Evolutionary conservation across 2,797 vertebrate genomes (phyloP).

Genomic region (Epinephelus malabaricus): DNA sequence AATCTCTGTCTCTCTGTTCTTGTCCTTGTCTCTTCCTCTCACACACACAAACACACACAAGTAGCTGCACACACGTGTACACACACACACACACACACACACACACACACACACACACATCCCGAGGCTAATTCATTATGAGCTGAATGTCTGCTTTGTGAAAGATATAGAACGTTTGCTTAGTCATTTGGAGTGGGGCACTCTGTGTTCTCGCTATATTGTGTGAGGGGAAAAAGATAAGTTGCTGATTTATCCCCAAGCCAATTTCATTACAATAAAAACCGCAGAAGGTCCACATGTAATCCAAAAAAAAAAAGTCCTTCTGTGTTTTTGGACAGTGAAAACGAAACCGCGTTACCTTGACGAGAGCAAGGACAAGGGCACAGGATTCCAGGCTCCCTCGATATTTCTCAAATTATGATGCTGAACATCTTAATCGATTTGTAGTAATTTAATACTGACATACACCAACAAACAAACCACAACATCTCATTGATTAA

Average conservation of each 20-base stretch:
- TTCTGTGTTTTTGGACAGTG: background rate
- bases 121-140: conserved; percentile 57
- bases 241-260: conserved; percentile 50
- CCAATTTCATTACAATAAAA: conserved; percentile 51
- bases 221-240: conserved; percentile 45
- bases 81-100: conserved; percentile 14
- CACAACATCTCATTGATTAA: conserved; percentile 62
- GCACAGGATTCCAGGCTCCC: background rate
- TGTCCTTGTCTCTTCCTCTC: conserved; percentile 46
- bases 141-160: conserved; percentile 62
- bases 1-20: conserved; percentile 43
- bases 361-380: background rate
- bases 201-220: conserved; percentile 37
- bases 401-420: conserved; percentile 25
- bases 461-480: conserved; percentile 55
- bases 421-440: conserved; percentile 51
- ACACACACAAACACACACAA: conserved; percentile 30
- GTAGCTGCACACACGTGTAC: background rate
- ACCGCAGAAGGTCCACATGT: background rate
- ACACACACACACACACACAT: conserved; percentile 31
- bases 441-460: conserved; percentile 61
- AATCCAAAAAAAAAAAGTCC: conserved; percentile 26
- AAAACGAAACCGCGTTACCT: conserved; percentile 25
- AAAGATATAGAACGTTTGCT: conserved; percentile 58
- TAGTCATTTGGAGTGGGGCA: conserved; percentile 46